A percentile compares a stretch with the other conserved stretches of the same genome.
phyloP scores from a whole-genome alignment of 2,888 invertebrate genomes.

The Sceliomorpha sp. region DNA sequence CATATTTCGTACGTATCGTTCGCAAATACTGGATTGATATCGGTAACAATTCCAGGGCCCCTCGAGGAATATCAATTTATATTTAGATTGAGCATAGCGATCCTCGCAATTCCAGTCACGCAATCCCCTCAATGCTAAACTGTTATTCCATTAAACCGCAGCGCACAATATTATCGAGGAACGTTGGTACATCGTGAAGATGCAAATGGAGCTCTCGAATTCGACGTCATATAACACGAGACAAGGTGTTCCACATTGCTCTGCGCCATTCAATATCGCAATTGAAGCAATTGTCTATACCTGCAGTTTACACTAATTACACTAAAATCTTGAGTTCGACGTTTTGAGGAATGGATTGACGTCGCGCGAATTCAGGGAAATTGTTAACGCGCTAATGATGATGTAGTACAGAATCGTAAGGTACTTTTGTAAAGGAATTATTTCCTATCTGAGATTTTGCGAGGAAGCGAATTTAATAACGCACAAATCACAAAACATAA shows the following conservation, averaged over 20 bases:
- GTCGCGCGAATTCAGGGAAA: no score
- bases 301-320: no score
- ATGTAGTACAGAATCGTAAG: no score
- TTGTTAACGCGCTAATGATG: no score
- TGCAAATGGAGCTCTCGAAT: conserved; percentile 32
- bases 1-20: conserved; percentile 13
- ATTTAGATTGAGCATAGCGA: conserved; percentile 34
- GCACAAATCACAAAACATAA: no score
- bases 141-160: conserved; percentile 47
- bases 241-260: conserved; percentile 25
- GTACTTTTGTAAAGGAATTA: no score
- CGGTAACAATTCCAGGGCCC: conserved; percentile 26
- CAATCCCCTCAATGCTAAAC: conserved; percentile 38
- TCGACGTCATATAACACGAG: conserved; percentile 28
- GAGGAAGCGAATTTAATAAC: no score
- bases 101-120: conserved; percentile 39
- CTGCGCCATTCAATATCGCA: conserved; percentile 24
- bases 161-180: conserved; percentile 42
- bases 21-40: conserved; percentile 24
- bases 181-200: conserved; percentile 35
- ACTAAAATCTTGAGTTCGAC: no score
- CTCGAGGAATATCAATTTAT: conserved; percentile 36
- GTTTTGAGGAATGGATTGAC: background rate
- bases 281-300: conserved; percentile 27
- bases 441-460: no score